Conservation (phyloP, 2,888 invertebrate genomes). For the Lasioglossum pauxillum region DNA sequence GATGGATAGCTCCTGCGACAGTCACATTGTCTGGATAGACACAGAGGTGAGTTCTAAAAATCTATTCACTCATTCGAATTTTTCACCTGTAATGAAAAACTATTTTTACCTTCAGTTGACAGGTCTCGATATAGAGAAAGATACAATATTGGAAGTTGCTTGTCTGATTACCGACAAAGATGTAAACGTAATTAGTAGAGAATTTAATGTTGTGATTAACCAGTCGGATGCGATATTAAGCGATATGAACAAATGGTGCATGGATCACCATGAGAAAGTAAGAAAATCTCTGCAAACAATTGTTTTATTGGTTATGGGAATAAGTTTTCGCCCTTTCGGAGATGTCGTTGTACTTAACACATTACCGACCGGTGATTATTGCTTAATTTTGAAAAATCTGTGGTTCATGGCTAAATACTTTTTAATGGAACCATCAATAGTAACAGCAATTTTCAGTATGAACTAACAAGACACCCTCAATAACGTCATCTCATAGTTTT, state of each 20-base stretch:
- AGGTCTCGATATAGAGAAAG: slow-evolving; percentile 91
- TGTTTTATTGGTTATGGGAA: no score
- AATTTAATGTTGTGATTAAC: slow-evolving; percentile 91
- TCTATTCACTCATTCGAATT: neutral
- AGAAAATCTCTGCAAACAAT: slow-evolving; percentile 14
- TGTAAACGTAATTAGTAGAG: slow-evolving; percentile 90
- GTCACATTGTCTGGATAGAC: slow-evolving; percentile 90
- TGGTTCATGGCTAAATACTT: no score
- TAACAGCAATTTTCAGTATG: no score
- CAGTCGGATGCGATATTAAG: slow-evolving; percentile 90
- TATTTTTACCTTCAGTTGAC: slow-evolving; percentile 89
- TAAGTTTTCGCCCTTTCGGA: no score
- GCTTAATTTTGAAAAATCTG: no score
- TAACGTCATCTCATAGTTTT: no score
- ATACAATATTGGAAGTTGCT: slow-evolving; percentile 95
- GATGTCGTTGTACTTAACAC: no score
- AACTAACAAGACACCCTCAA: no score
- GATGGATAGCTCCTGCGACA: slow-evolving; percentile 45
- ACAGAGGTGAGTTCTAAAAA: slow-evolving; percentile 86
- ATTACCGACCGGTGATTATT: no score
- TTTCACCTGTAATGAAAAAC: neutral
- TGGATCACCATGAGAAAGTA: slow-evolving; percentile 91
- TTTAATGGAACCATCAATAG: no score
- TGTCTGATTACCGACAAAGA: slow-evolving; percentile 94
- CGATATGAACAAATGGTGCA: slow-evolving; percentile 94